Conservation (phyloP, 2,113 vertebrate species). For the Clinocottus analis region DNA sequence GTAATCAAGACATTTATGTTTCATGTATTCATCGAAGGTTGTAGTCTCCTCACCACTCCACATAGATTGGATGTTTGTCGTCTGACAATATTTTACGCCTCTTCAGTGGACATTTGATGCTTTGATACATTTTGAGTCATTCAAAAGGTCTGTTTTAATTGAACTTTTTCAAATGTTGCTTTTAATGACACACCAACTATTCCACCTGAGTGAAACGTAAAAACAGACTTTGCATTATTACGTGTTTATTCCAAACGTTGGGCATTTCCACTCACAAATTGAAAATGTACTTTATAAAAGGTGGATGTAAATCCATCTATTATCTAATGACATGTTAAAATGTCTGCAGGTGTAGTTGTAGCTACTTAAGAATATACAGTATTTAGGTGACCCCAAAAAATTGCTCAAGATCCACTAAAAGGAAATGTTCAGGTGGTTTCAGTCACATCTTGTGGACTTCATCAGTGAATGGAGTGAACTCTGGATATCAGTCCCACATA, state of each 20-base stretch:
- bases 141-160: neutral
- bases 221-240: neutral
- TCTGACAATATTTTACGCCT: neutral
- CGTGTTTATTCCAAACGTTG: neutral
- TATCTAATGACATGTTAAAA: neutral
- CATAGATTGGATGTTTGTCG: neutral
- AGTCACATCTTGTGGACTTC: neutral
- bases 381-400: too few species aligned
- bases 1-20: neutral
- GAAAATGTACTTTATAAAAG: neutral
- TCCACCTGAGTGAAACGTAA: too few species aligned
- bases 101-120: neutral
- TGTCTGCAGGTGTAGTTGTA: neutral
- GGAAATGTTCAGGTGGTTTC: neutral
- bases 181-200: neutral
- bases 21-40: neutral
- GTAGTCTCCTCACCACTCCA: neutral
- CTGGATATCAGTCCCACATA: neutral
- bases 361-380: neutral
- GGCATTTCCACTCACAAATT: neutral
- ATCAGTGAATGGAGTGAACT: neutral
- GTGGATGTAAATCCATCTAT: neutral
- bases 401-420: neutral
- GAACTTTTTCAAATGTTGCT: neutral
- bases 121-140: neutral